Evolutionary conservation across 2,113 vertebrate species (phyloP).

Genomic region (Myodes glareolus): DNA sequence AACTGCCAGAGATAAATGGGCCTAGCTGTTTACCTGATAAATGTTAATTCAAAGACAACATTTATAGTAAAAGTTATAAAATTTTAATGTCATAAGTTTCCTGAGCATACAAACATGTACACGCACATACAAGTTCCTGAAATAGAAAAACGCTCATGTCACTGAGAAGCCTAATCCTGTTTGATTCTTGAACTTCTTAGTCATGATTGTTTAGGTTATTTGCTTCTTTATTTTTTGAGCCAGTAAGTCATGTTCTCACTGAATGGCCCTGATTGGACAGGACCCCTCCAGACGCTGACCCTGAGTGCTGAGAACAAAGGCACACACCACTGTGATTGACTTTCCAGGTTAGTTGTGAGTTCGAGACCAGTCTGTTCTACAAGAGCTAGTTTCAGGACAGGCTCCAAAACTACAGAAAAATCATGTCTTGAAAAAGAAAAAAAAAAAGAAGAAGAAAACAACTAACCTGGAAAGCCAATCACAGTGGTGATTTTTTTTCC

Average conservation of each 20-base stretch:
- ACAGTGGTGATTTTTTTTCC: too few species aligned
- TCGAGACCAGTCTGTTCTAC: too few species aligned
- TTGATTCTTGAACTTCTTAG: background rate
- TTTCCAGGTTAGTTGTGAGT: too few species aligned
- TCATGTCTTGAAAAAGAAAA: too few species aligned
- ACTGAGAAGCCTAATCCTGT: background rate
- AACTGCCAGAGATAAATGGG: background rate
- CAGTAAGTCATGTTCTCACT: background rate
- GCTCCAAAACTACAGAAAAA: too few species aligned
- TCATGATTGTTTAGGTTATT: background rate
- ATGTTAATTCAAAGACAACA: constrained; percentile 17
- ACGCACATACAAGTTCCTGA: background rate
- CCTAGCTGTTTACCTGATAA: background rate
- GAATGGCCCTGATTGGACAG: too few species aligned
- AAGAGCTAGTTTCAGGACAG: too few species aligned
- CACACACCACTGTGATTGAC: too few species aligned
- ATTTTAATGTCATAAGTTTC: background rate
- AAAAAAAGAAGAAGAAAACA: too few species aligned
- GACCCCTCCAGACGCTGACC: too few species aligned
- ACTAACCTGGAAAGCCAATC: too few species aligned
- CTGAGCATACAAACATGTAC: background rate
- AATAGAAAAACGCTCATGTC: background rate
- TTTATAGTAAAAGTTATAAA: background rate
- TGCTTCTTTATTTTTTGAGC: background rate
- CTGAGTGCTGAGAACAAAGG: too few species aligned